These are phyloP conservation scores for Notoglanidium macrostoma DNA, from an alignment of 2,797 vertebrate genomes.

Conservation along the genomic window DNA sequence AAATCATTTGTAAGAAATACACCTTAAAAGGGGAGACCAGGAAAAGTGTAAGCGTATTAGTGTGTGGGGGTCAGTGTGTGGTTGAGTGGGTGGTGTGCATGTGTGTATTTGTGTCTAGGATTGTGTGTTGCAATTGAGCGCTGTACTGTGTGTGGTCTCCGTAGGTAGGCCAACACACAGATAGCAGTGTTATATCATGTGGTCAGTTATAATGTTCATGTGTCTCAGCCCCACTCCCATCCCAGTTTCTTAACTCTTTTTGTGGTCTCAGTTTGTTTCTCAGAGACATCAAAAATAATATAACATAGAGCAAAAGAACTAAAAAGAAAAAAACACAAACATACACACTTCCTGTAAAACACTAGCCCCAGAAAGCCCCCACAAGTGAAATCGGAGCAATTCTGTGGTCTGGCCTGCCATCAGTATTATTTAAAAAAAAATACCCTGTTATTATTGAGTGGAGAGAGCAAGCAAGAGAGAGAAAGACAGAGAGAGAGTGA, in stretches of 20 bases:
- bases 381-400: conserved; percentile 75
- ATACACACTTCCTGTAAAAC: conserved; percentile 75
- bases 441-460: conserved; percentile 84
- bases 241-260: conserved; percentile 60
- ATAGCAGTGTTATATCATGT: conserved; percentile 50
- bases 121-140: conserved; percentile 51
- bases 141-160: conserved; percentile 59
- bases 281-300: conserved; percentile 62
- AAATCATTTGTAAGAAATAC: conserved; percentile 18
- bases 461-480: conserved; percentile 59
- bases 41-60: not conserved
- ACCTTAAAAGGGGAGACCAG: not conserved
- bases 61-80: conserved; percentile 50
- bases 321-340: conserved; percentile 61
- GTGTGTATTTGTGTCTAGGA: conserved; percentile 44
- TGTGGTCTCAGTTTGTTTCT: conserved; percentile 64
- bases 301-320: conserved; percentile 52
- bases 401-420: conserved; percentile 79
- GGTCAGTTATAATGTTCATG: conserved; percentile 51
- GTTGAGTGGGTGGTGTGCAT: conserved; percentile 23
- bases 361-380: conserved; percentile 69
- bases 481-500: conserved; percentile 74
- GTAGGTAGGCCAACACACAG: conserved; percentile 40
- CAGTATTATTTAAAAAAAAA: conserved; percentile 84
- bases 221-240: conserved; percentile 60